Conservation (phyloP, 2,113 vertebrate genomes). For the Scytalopus superciliaris region DNA sequence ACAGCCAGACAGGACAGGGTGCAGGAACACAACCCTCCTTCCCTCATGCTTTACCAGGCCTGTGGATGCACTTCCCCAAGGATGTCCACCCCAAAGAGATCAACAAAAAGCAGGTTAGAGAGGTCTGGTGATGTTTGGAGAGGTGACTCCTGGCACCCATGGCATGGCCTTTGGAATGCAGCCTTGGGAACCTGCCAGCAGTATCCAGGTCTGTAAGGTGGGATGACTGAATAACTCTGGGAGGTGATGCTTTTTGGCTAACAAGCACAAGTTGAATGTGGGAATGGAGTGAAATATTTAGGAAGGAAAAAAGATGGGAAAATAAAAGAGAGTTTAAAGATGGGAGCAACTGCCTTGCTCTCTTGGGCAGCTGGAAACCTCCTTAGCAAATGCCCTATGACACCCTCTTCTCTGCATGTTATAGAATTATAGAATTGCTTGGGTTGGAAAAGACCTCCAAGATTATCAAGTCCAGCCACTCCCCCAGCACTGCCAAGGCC, state of each 20-base stretch:
- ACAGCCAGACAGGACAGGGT: not conserved
- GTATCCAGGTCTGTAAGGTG: not conserved
- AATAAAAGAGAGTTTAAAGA: not conserved
- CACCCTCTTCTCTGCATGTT: not conserved
- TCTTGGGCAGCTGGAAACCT: not conserved
- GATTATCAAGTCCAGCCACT: fast-evolving
- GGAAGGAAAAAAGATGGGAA: not conserved
- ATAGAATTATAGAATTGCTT: not conserved
- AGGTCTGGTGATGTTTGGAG: not conserved
- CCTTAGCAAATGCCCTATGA: not conserved
- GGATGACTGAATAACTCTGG: not conserved
- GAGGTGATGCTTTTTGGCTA: not conserved
- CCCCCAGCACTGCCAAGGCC: not conserved
- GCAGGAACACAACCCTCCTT: not conserved
- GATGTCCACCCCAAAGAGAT: not conserved
- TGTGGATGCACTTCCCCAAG: not conserved
- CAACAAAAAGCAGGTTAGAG: not conserved
- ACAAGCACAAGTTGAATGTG: not conserved
- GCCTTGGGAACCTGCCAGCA: not conserved
- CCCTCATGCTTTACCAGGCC: not conserved
- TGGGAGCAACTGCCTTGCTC: not conserved
- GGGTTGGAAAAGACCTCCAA: not conserved
- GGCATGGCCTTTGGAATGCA: not conserved
- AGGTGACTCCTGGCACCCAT: not conserved
- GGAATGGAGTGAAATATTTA: not conserved